Base-by-base conservation (phyloP, 2,113 vertebrate genomes). In the Raja brachyura region DNA sequence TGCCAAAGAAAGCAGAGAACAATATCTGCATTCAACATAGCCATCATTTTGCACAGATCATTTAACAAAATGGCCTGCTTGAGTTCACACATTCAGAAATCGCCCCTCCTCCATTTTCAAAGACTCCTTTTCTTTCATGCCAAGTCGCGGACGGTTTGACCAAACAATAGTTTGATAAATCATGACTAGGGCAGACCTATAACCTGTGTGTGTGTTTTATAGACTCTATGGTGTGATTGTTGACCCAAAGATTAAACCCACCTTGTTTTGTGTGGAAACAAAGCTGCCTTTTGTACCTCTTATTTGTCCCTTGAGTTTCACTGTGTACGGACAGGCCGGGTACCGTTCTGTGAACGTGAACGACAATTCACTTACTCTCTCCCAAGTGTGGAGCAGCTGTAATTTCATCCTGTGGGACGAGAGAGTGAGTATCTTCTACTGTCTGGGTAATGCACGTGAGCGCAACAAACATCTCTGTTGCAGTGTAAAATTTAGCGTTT, bases 71-170 rank as follows among this genome's bases (percentile, higher is more conserved):
- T 66, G 59, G 83, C 59, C 59, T 88, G 83, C 59, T 66, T 88
- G 83, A 88, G 59, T 88, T 88, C 83, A 88, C 83, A 88, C 61
- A n/a, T 88, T 88, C 83, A 88, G 59, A 63, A 88, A n/a, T 31
- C 18, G 59, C 61, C 59, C 59, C 56, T 61, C 83, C n/a, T 88
- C 59, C 28, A 88, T 66, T 88, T 88, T 14, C 83, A 5, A n/a
- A 63, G 39, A 88, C 59, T 16, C 83, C n/a, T 63, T 63, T 18
- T 31, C 59, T 88, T 63, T 5, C 28, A 31, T 28, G 59, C 83
- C 83, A 66, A 63, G 63, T 63, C 31, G 63, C n/a, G 56, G 83
- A 28, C n/a, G 7, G 31, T 88, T 88, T 88, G 83, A 88, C 59
- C 59, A 88, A 86, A 86, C 83, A 86, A 88, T 63, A 61, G 59